Conservation (phyloP, 2,797 vertebrate species). For the Xerus rutilus region DNA sequence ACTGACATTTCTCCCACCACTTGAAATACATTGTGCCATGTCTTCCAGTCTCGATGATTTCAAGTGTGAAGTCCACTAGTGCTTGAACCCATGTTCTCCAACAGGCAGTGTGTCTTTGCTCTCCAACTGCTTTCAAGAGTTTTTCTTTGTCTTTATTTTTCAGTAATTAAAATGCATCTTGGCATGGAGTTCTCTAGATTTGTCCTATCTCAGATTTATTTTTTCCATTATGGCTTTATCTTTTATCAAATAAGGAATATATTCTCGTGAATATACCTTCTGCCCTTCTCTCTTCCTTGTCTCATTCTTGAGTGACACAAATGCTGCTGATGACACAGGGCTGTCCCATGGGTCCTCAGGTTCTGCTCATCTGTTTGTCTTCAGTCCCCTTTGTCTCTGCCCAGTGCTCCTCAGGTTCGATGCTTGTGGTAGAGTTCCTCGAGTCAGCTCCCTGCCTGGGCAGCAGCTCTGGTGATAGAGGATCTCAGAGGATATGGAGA, state of each 20-base stretch:
- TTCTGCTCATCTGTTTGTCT: neutral
- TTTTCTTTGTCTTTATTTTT: neutral
- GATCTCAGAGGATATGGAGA: neutral
- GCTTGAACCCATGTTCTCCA: neutral
- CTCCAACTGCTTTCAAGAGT: too few relatives aligned
- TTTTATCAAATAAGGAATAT: neutral
- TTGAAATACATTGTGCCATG: neutral
- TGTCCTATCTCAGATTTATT: neutral
- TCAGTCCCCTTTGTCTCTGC: neutral
- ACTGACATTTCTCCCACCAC: neutral
- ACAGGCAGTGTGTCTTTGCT: too few relatives aligned
- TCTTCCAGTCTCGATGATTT: neutral
- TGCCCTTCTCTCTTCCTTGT: neutral
- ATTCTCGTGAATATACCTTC: neutral
- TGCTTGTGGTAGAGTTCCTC: neutral
- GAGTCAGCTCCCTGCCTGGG: too few relatives aligned
- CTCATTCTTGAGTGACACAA: neutral
- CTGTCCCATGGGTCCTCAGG: neutral
- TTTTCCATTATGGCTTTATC: neutral
- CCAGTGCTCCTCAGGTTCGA: neutral
- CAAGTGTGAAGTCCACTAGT: neutral
- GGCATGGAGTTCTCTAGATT: neutral
- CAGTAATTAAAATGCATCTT: neutral
- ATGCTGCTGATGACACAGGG: neutral
- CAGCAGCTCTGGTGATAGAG: too few relatives aligned